These are phyloP conservation scores for Blera fallax DNA, from an alignment of 2,888 invertebrate genomes.

Conservation along the genomic window DNA sequence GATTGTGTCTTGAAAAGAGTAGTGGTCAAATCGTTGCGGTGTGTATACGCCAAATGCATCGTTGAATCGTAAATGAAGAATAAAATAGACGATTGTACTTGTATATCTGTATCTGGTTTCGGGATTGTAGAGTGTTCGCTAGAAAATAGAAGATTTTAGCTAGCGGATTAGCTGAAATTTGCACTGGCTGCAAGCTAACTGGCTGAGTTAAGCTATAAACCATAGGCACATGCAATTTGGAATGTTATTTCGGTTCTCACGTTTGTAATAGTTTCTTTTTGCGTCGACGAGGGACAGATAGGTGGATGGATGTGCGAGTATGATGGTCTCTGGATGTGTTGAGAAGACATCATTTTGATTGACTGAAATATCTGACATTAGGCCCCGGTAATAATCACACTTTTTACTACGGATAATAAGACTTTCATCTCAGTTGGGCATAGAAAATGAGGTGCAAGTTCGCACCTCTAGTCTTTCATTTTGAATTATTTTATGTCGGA, in stretches of 20 bases:
- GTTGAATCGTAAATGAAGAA: constrained; percentile 18
- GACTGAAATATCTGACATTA: constrained; percentile 56
- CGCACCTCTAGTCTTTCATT: background rate
- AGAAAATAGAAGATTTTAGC: constrained; percentile 54
- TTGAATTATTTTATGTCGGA: background rate
- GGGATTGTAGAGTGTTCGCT: constrained; percentile 47
- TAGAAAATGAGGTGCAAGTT: background rate
- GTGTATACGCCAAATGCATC: background rate
- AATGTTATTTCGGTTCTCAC: constrained; percentile 35
- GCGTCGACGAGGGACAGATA: constrained; percentile 11
- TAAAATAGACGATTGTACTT: background rate
- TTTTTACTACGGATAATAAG: background rate
- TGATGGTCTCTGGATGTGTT: constrained; percentile 3
- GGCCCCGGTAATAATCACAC: constrained; percentile 29
- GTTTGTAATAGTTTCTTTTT: constrained; percentile 40
- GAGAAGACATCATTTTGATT: constrained; percentile 55
- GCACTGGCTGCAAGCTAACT: constrained; percentile 30
- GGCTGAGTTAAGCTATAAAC: constrained; percentile 23
- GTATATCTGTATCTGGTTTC: constrained; percentile 17
- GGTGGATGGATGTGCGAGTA: background rate
- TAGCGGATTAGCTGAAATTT: constrained; percentile 56
- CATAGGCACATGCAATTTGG: constrained; percentile 38
- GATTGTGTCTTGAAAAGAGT: constrained; percentile 63
- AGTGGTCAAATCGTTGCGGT: background rate
- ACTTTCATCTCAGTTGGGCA: too few relatives aligned